Evolutionary conservation across 2,888 invertebrate species (phyloP).

Genomic region (Morpho helenor): DNA sequence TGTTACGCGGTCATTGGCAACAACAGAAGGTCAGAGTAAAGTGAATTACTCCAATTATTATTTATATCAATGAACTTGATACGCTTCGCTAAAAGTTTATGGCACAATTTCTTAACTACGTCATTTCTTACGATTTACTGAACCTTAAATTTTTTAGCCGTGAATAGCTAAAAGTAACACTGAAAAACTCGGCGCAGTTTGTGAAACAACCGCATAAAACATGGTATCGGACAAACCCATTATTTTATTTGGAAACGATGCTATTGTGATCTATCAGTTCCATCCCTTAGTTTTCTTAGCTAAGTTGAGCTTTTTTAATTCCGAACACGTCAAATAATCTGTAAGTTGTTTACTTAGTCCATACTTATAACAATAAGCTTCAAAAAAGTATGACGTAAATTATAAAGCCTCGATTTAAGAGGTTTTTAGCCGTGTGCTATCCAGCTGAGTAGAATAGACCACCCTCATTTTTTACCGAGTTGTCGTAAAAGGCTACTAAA

Average conservation of each 20-base stretch:
- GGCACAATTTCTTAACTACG: conserved; percentile 43
- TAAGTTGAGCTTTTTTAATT: too few relatives aligned
- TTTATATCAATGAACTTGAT: conserved; percentile 68
- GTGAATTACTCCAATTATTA: conserved; percentile 39
- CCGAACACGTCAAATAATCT: too few relatives aligned
- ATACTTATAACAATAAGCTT: too few relatives aligned
- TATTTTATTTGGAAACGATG: conserved; percentile 1
- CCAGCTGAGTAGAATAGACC: too few relatives aligned
- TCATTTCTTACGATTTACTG: conserved; percentile 31
- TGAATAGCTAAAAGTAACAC: conserved; percentile 3
- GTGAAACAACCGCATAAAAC: conserved; percentile 6
- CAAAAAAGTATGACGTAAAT: too few relatives aligned
- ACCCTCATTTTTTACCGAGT: too few relatives aligned
- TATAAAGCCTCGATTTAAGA: too few relatives aligned
- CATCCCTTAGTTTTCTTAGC: too few relatives aligned
- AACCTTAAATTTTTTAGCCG: conserved; percentile 19
- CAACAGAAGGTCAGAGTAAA: conserved; percentile 47
- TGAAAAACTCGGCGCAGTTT: conserved; percentile 5
- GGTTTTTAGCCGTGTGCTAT: too few relatives aligned
- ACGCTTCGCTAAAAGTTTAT: conserved; percentile 53
- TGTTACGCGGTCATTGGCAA: conserved; percentile 39
- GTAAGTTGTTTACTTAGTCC: too few relatives aligned
- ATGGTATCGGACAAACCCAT: conserved; percentile 2
- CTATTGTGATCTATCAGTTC: too few relatives aligned
- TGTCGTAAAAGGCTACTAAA: too few relatives aligned